Base-by-base conservation (phyloP, 2,797 vertebrate genomes). In the Paratrypauchen microcephalus region DNA sequence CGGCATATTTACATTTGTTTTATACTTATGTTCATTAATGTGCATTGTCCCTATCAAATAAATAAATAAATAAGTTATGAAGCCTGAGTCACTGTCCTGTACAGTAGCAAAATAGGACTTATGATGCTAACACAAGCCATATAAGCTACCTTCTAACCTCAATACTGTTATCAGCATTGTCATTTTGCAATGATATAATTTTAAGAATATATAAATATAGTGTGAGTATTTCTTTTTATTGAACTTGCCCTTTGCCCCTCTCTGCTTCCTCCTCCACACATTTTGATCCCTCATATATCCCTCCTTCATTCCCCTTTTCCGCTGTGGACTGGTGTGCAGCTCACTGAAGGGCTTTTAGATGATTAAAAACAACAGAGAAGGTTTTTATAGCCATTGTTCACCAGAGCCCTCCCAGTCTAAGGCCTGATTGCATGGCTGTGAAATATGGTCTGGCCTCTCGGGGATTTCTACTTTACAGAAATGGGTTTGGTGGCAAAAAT, bases 311-410 rank as follows among this genome's bases (percentile, higher is more conserved):
- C 56, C 54, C 69, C 11, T 50, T 71, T 59, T 79, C 78, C 70
- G 23, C 70, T 65, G 52, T 58, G 5, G 32, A 68, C 65, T 69
- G 50, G 66, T 16, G 61, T 72, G 64, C 62, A 63, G 57, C 60
- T 68, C 73, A 65, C 69, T 56, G 74, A 72, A 85, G 83, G 69
- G 87, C 83, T 89, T 87, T 89, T 85, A 86, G 86, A 76, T 83
- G 80, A 91, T 91, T 89, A 87, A 83, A 87, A 84, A 69, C 64
- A 76, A 69, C 74, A 69, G 59, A 68, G 54, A 18, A 19, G 6
- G 52, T 69, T 77, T 59, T 54, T 70, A 64, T 82, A 82, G 68
- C 69, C 58, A 58, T 82, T 78, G 74, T 83, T 87, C 81, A 61
- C 55, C 66, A 18, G 74, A 60, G 41, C 23, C 39, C 66, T 39